Evolutionary conservation across 2,797 vertebrate genomes (phyloP), one percentile per base, ranked within the genome.

Genomic region (Hydrocynus forskahlii): DNA sequence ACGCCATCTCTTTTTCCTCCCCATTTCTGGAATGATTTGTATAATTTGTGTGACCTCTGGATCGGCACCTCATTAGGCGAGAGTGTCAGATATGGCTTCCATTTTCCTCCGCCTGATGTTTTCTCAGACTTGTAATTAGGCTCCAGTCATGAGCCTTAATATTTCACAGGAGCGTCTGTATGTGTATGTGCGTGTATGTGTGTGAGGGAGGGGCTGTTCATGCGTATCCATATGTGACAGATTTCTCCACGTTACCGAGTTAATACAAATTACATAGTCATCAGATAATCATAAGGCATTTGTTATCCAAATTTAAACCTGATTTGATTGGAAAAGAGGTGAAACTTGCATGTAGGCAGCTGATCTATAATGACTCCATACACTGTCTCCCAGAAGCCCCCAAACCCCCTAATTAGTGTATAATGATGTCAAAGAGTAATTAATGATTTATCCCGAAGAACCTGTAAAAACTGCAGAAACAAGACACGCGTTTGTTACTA

Each of bases 51-150:
- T 90, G 91, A 92, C 89, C 91, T 88, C 60, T 80, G 71, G 88
- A 89, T 86, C 81, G 89, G 82, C 64, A 83, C 71, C 89, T 92
- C 88, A 91, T 91, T 92, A 91, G 82, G 84, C 85, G 68, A 85
- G 78, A 87, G 86, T 79, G 67, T 82, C 80, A 88, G 80, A 77
- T 90, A 86, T 86, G 84, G 73, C 83, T 88, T 83, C 85, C 72
- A 52, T 79, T 85, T 83, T 81, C 50, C 55, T 83, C 50, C 50
- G 55, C 60, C 35, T 77, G 70, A 23, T 83, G 82, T 89, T 83
- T 87, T 85, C 85, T 76, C 79, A 80, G 73, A 81, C 84, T 86
- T 78, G 59, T 91, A 91, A 92, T 91, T 88, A 88, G 82, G 76
- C 88, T 87, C 85, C 81, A 87, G 81, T 88, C 68, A 25, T 80